phyloP scores from a whole-genome alignment of 2,113 vertebrate species.

The Globicephala melas region DNA sequence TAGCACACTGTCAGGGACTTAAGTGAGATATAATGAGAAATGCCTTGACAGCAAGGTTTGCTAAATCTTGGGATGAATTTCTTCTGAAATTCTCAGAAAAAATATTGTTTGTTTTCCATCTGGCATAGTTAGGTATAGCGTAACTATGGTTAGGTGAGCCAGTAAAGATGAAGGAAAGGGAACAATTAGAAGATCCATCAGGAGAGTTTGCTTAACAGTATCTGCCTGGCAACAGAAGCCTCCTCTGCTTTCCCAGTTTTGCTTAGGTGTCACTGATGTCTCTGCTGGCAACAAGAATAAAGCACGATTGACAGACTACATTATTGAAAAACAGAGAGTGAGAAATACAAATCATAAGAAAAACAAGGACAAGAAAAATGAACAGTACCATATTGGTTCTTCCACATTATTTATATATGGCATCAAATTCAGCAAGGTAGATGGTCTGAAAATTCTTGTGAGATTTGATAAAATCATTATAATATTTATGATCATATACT shows the following conservation, averaged over 20 bases:
- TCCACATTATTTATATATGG: too few relatives aligned
- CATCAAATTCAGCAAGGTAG: neutral
- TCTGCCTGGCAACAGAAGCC: accelerated
- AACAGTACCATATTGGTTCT: neutral
- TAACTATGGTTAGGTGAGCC: too few relatives aligned
- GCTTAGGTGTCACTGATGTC: neutral
- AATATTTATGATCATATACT: neutral
- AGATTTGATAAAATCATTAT: neutral
- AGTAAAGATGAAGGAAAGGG: neutral
- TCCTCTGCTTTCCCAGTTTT: neutral
- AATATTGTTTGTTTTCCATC: neutral
- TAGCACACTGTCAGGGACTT: neutral
- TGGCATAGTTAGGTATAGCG: neutral
- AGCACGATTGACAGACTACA: neutral
- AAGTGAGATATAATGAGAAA: neutral
- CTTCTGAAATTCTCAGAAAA: neutral
- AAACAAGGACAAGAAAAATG: neutral
- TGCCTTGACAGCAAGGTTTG: neutral
- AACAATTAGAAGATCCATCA: accelerated
- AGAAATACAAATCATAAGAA: neutral
- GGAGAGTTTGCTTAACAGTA: accelerated
- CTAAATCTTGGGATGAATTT: neutral
- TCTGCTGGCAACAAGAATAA: neutral
- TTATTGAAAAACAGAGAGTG: neutral
- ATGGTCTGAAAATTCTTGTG: neutral